These are phyloP conservation scores for Todus mexicanus DNA, from an alignment of 2,797 vertebrate species.

Conservation along the genomic window DNA sequence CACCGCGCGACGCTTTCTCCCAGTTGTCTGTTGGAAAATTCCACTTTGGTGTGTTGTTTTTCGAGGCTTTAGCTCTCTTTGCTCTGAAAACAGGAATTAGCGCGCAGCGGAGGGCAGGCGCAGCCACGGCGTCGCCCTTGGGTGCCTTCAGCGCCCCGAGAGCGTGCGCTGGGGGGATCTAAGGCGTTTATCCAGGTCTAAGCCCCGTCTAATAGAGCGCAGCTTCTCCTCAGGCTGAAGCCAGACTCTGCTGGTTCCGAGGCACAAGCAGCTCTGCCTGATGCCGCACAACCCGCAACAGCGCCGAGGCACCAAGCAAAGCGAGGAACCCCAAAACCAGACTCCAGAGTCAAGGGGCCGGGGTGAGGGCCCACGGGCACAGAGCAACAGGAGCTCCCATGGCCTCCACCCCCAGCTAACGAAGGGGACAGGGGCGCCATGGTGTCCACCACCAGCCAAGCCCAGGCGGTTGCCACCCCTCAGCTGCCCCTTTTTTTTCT, in stretches of 20 bases:
- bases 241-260: neutral
- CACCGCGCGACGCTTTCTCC: accelerated
- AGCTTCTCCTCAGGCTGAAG: neutral
- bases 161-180: accelerated
- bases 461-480: neutral
- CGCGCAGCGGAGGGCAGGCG: neutral
- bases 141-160: accelerated
- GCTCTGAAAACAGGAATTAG: neutral
- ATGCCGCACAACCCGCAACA: neutral
- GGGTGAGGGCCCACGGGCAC: accelerated
- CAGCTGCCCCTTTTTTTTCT: neutral
- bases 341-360: accelerated
- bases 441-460: neutral
- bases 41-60: neutral
- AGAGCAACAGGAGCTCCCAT: accelerated
- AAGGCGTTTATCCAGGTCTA: accelerated
- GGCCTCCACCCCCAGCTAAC: accelerated
- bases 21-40: conserved; percentile 13
- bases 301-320: neutral
- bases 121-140: neutral
- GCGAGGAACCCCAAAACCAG: accelerated
- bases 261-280: neutral
- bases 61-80: neutral
- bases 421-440: neutral
- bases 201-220: neutral